Base-by-base conservation (phyloP, 1,140 invertebrate species). In the Hesperophylax magnus region DNA sequence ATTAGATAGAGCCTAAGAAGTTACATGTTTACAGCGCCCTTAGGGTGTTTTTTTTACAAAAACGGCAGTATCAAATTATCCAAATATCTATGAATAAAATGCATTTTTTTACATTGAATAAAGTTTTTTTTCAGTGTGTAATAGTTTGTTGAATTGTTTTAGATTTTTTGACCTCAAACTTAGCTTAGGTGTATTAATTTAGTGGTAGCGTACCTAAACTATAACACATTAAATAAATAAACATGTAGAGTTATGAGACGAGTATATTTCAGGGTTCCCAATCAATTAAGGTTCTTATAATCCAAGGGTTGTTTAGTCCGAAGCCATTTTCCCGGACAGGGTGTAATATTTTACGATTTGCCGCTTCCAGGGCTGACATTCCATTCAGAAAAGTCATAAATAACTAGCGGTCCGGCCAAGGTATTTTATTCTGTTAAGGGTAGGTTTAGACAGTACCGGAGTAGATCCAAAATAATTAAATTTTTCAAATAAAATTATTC, bases 391-490 rank as follows among this genome's bases (percentile, higher is more conserved):
- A 74, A 47, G 34, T 67, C 82, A 83, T 83, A 83, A 83, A 83
- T 83, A 58, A 80, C 79, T 58, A 54, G 74, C 72, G 67, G 54
- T 77, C 67, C 52, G 67, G 75, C 71, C 52, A 69, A 53, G 74
- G 78, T 63, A 82, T 83, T 83, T 83, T 81, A 80, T 83, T 74
- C 11, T 47, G 39, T 11, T 76, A 67, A 75, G 82, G 79, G 71
- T 83, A 39, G 65, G 78, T 76, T 60, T 54, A n/a, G 34, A 60
- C 34, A 20, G 67, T 8, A 9, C 67, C 20, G 63, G 18, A 63
- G 0, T 15, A 58, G 60, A 6, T 58, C 3, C n/a, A n/a, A n/a
- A n/a, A n/a, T 2, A 58, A 20, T 7, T 22, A 18, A 22, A 17
- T 31, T 31, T 31, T 3, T 31, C 31, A 39, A 39, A n/a, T n/a